Evolutionary conservation across 1,140 invertebrate species (phyloP).

Genomic region (Drosophila arawakana): DNA sequence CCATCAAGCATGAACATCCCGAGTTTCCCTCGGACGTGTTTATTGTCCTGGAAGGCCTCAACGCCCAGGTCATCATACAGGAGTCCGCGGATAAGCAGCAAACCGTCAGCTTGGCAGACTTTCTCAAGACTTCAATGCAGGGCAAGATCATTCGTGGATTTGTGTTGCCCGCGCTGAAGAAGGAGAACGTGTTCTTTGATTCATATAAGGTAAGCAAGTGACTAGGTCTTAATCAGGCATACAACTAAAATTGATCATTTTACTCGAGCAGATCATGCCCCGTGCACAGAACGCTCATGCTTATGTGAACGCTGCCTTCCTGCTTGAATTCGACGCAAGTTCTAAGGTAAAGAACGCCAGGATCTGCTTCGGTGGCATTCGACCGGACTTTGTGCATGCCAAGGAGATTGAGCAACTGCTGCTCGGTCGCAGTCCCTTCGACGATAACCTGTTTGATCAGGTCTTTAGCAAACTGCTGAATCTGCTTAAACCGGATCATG

Average conservation of each 20-base stretch:
- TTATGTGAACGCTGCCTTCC: slow-evolving; percentile 92
- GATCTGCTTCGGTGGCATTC: slow-evolving; percentile 89
- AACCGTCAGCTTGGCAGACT: slow-evolving; percentile 57
- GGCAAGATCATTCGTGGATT: slow-evolving; percentile 65
- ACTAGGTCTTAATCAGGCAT: not conserved
- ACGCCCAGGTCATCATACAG: slow-evolving; percentile 85
- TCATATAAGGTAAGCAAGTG: slow-evolving; percentile 86
- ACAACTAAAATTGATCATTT: not conserved
- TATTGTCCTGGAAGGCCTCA: slow-evolving; percentile 89
- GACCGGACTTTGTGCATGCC: slow-evolving; percentile 89
- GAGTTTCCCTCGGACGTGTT: slow-evolving; percentile 93
- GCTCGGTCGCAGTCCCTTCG: slow-evolving; percentile 86
- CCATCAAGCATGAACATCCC: slow-evolving; percentile 89
- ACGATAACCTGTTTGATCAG: slow-evolving; percentile 84
- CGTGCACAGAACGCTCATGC: slow-evolving; percentile 93
- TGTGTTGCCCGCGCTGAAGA: slow-evolving; percentile 58
- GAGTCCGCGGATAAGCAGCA: slow-evolving; percentile 38
- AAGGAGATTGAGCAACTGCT: slow-evolving; percentile 88
- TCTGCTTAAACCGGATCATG: slow-evolving; percentile 88
- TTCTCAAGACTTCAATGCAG: slow-evolving; percentile 47
- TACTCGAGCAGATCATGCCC: slow-evolving; percentile 88
- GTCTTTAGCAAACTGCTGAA: slow-evolving; percentile 86
- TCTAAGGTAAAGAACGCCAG: slow-evolving; percentile 58
- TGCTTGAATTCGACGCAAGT: slow-evolving; percentile 86
- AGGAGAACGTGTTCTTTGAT: slow-evolving; percentile 60